A percentile compares a stretch with the other conserved stretches of the same genome.
Evolutionary conservation across 2,888 invertebrate species (phyloP).

Genomic region (Acanthacorydalis orientalis): DNA sequence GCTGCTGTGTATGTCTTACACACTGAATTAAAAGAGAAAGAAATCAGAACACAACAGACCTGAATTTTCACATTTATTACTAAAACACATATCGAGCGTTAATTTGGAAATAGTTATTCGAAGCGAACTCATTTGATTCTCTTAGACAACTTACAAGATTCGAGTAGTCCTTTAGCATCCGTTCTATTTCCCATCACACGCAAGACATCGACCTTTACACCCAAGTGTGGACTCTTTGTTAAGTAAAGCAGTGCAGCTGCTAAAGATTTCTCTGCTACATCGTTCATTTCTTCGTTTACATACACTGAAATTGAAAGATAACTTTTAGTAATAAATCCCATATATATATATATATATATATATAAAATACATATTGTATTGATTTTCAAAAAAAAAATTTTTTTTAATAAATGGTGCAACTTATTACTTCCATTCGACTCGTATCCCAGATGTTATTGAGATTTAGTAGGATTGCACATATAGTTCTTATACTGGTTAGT

Average conservation of each 20-base stretch:
- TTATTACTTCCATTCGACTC: too few relatives aligned
- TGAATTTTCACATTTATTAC: too few relatives aligned
- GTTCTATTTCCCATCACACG: conserved; percentile 52
- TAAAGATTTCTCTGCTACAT: conserved; percentile 50
- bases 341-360: neutral
- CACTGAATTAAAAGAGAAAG: conserved; percentile 32
- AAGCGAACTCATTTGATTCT: too few relatives aligned
- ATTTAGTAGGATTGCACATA: too few relatives aligned
- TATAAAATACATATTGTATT: neutral
- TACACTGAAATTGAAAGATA: conserved; percentile 33
- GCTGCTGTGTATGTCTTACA: conserved; percentile 55
- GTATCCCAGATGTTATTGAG: too few relatives aligned
- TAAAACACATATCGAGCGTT: neutral
- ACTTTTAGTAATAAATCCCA: neutral
- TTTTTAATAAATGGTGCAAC: neutral
- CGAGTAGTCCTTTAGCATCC: conserved; percentile 52
- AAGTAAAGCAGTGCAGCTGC: conserved; percentile 55
- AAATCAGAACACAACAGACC: too few relatives aligned
- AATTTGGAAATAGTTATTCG: neutral
- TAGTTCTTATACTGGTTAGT: too few relatives aligned
- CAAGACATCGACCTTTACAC: conserved; percentile 41
- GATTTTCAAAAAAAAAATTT: neutral
- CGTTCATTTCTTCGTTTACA: conserved; percentile 58
- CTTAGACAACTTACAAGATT: conserved; percentile 37
- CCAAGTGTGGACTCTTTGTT: conserved; percentile 48